Base-by-base conservation (phyloP, 2,888 invertebrate species). In the Nomada ruficornis region DNA sequence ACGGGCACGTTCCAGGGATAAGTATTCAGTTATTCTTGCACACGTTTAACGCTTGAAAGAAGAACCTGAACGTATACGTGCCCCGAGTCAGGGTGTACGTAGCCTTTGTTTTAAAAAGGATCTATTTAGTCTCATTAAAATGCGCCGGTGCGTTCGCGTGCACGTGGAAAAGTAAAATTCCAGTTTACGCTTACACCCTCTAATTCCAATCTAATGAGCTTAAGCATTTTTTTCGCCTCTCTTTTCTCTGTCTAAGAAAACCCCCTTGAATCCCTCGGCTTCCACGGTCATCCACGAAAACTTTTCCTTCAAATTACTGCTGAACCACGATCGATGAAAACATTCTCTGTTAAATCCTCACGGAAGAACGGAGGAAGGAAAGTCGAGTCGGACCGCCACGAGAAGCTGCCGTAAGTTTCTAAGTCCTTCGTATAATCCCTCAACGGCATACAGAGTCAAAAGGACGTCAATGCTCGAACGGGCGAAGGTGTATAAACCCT, bases 401-500 rank as follows among this genome's bases (percentile, higher is more conserved):
- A 26, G 23, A 20, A 18, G 11, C 54, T 20, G 10, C 20, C 15
- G 20, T 18, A 54, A 54, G 18, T 36, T 36, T 52, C 36, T 2
- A 18, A 26, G 18, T 26, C 15, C 26, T 29, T 18, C 18, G 11
- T 7, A 18, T 13, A n/a, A n/a, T 10, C 29, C 9, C 13, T n/a
- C 4, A 18, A 18, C n/a, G 1, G n/a, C 18, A 13, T 26, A 54
- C 20, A 36, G 29, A 65, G 29, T 18, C 36, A 15, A 26, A n/a
- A 59, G 59, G 26, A n/a, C 59, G 60, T 70, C 42, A 65, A 74
- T 79, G 82, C 74, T 82, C 78, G 50, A 70, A 64, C 42, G 60
- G 42, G 68, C n/a, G 67, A 73, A 65, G 65, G 76, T 76, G 65
- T 83, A 84, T 75, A 73, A 74, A 79, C 65, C 76, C 80, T 50